Evolutionary conservation across 2,888 invertebrate genomes (phyloP), one percentile per base, ranked within the genome.

Genomic region (Alviniconcha strummeri): DNA sequence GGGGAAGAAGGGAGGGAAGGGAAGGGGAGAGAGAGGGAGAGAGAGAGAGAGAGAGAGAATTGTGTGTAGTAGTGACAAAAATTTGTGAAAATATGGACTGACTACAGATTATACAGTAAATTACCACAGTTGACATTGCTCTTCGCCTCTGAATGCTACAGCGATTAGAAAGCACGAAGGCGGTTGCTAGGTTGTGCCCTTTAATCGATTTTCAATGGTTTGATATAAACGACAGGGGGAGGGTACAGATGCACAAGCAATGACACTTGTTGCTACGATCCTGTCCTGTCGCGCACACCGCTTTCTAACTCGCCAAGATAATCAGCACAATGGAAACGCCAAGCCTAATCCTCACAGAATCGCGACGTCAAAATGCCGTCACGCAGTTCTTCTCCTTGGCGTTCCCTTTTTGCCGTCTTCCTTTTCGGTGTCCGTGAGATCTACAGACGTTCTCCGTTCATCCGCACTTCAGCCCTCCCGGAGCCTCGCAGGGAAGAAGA

Each of bases 311-410:
- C 56, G 8, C 13, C 55, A 8, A 77, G 78, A 60, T 79, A 79
- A 79, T 79, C 78, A 64, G 36, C 78, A 79, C 78, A 79, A 60
- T 64, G 52, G 36, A 19, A 64, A 17, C n/a, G 57, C 78, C 60
- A 36, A 36, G 8, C 7, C 64, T 79, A 79, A 79, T 57, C 78
- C 64, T 56, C 36, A 3, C 17, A n/a, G 7, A 36, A 36, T 11
- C 78, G 36, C 78, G n/a, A 36, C 78, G 78, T 60, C 78, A 60
- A 64, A 36, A 60, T 60, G 57, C 56, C 13, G 60, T 4, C 11
- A 19, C 11, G 0, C 17, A 19, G 9, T 60, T 79, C 60, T 64
- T 64, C 78, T 79, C 60, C 36, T 19, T 17, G 60, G 8, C 8
- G 55, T 57, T 77, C 17, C 17, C 36, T 36, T 36, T 36, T 36